These are phyloP conservation scores for Rhamnusium bicolor DNA, from an alignment of 2,888 invertebrate genomes.

Conservation along the genomic window DNA sequence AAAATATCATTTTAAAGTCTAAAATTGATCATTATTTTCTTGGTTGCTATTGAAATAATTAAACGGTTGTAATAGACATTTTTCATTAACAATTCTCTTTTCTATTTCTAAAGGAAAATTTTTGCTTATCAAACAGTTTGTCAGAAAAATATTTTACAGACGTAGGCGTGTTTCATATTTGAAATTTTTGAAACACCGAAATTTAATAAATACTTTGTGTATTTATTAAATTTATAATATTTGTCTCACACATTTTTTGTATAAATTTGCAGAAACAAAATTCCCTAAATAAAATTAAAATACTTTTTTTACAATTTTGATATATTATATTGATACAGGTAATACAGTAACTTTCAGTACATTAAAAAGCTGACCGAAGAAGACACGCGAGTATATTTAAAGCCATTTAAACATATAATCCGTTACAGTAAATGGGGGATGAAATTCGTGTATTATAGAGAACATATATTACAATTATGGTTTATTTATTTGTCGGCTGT, in stretches of 20 bases:
- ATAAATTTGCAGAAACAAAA: conserved; percentile 18
- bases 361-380: conserved; percentile 27
- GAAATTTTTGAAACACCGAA: no score
- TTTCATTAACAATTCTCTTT: no score
- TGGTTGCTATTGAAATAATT: no score
- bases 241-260: background rate
- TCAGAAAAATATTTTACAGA: no score
- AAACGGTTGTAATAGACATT: no score
- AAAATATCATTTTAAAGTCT: no score
- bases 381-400: conserved; percentile 1
- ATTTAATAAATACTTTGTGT: no score
- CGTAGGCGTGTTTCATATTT: no score
- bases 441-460: background rate
- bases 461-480: conserved; percentile 4
- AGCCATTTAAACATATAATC: conserved; percentile 15
- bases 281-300: conserved; percentile 7
- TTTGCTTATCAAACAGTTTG: no score
- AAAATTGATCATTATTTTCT: no score
- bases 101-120: no score
- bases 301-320: conserved; percentile 24
- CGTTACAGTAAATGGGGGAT: background rate
- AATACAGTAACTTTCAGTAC: conserved; percentile 1
- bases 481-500: conserved; percentile 42
- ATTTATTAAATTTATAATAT: background rate
- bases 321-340: conserved; percentile 18